phyloP scores from a whole-genome alignment of 2,113 vertebrate species.

The Probosciger aterrimus region DNA sequence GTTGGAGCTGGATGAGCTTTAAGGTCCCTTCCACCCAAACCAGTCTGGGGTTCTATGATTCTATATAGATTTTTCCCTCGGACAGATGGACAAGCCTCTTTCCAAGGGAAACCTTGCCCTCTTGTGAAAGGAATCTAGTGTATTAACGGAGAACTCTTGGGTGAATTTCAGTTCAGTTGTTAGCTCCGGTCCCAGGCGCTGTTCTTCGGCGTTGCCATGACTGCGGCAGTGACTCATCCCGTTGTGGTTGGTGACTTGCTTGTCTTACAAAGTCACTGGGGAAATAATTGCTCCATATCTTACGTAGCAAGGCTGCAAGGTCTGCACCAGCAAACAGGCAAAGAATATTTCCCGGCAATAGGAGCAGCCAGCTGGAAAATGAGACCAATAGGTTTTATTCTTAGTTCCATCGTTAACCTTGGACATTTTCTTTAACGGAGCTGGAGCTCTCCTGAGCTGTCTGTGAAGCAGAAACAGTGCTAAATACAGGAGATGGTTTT shows the following conservation, averaged over 20 bases:
- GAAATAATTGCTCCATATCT: conserved; percentile 60
- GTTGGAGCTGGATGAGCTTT: no score
- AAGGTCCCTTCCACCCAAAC: background rate
- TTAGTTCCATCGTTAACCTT: conserved; percentile 45
- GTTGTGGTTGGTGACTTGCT: conserved; percentile 51
- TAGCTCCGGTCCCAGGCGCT: conserved; percentile 35
- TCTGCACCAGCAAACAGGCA: conserved; percentile 49
- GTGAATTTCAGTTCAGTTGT: conserved; percentile 35
- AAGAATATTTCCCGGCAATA: conserved; percentile 23
- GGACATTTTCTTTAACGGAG: conserved; percentile 10
- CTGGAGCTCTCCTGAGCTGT: background rate
- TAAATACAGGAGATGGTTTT: conserved; percentile 27
- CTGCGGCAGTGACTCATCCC: conserved; percentile 66
- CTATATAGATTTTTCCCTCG: background rate
- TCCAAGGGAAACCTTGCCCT: background rate
- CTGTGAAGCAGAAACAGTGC: conserved; percentile 1
- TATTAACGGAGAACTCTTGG: background rate
- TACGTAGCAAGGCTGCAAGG: conserved; percentile 25
- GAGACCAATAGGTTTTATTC: conserved; percentile 34
- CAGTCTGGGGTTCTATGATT: background rate
- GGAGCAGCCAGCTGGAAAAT: conserved; percentile 55
- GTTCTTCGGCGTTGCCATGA: conserved; percentile 67
- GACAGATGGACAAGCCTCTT: background rate
- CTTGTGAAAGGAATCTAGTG: background rate
- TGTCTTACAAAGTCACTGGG: conserved; percentile 45